Percentiles rank a stretch among this genome's conserved stretches.
These are phyloP conservation scores for Smutsia gigantea DNA, from an alignment of 2,797 vertebrate genomes.

Conservation along the genomic window DNA sequence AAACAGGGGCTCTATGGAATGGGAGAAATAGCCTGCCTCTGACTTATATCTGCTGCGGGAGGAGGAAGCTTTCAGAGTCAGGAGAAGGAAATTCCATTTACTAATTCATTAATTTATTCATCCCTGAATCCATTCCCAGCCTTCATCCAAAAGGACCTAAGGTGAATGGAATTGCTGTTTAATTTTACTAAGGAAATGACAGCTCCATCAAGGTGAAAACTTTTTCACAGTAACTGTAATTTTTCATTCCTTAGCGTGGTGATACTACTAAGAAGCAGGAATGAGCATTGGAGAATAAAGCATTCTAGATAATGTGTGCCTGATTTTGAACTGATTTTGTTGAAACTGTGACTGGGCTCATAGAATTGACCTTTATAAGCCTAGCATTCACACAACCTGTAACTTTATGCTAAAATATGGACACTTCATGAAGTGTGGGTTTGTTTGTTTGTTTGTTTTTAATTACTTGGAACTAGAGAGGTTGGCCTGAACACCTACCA, in stretches of 20 bases:
- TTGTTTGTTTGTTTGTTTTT: not conserved
- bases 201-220: not conserved
- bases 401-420: conserved; percentile 56
- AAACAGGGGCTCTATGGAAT: not conserved
- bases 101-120: not conserved
- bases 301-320: not conserved
- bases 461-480: conserved; percentile 69
- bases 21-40: not conserved
- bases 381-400: not conserved
- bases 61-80: not conserved
- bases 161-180: not conserved
- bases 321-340: not conserved
- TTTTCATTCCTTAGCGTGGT: not conserved
- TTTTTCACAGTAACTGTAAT: not conserved
- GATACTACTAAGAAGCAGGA: not conserved
- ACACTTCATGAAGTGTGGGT: conserved; percentile 37
- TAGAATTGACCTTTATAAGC: not conserved
- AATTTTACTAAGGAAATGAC: not conserved
- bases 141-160: not conserved
- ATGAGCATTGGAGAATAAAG: not conserved
- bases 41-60: not conserved
- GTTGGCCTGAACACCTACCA: conserved; percentile 80
- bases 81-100: not conserved
- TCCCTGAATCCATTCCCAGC: not conserved
- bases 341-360: not conserved